A percentile compares a stretch with the other conserved stretches of the same genome.
Evolutionary conservation across 2,888 invertebrate species (phyloP).

Genomic region (Ptilodon capucinus): DNA sequence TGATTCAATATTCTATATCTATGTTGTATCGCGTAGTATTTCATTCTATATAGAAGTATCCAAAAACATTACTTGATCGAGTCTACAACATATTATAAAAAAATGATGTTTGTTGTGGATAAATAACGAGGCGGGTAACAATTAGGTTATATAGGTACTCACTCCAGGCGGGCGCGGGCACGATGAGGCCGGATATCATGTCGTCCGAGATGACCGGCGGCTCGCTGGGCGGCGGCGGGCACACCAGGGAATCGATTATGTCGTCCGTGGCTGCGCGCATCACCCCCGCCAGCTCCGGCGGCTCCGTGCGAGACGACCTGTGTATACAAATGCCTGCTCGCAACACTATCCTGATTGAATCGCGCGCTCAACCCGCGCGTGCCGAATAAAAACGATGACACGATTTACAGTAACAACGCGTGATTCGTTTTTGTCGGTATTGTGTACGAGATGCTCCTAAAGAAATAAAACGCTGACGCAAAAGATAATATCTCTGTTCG

Average conservation of each 20-base stretch:
- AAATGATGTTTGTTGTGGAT: not conserved
- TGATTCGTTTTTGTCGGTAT: constrained; percentile 24
- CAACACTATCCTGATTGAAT: constrained; percentile 28
- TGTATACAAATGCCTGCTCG: constrained; percentile 21
- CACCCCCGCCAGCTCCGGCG: constrained; percentile 88
- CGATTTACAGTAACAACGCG: constrained; percentile 25
- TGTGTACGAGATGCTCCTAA: constrained; percentile 12
- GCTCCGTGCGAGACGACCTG: constrained; percentile 91
- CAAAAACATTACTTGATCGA: not conserved
- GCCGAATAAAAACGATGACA: constrained; percentile 13
- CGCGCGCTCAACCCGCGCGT: constrained; percentile 5
- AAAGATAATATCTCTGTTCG: constrained; percentile 27
- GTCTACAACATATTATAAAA: not conserved
- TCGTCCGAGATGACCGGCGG: constrained; percentile 97
- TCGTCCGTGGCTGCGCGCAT: constrained; percentile 95
- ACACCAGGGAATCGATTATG: constrained; percentile 97
- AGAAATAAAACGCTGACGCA: constrained; percentile 18
- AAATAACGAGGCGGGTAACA: not conserved
- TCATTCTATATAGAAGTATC: not conserved
- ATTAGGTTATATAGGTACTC: constrained; percentile 73
- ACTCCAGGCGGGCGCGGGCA: constrained; percentile 98
- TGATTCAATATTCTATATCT: not conserved
- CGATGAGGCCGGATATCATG: constrained; percentile 97
- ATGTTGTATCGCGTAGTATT: not conserved
- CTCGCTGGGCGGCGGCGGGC: constrained; percentile 97